phyloP scores from a whole-genome alignment of 2,888 invertebrate genomes.

The Empis stercorea region DNA sequence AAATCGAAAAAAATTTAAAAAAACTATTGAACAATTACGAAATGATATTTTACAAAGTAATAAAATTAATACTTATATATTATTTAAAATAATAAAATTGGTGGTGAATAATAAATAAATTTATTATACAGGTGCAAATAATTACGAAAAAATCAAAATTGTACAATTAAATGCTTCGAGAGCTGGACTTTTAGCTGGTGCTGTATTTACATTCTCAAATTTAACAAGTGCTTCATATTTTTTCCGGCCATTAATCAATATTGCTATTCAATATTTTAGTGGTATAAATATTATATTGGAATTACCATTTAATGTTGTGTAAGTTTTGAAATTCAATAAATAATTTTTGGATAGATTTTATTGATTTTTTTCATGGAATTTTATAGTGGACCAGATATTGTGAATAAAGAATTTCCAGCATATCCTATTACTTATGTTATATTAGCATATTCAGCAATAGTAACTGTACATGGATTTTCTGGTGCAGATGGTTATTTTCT shows the following conservation, averaged over 20 bases:
- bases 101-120: neutral
- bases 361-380: neutral
- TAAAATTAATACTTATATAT: no score
- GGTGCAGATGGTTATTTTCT: slow-evolving; percentile 30
- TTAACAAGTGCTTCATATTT: neutral
- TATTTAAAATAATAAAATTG: neutral
- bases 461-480: slow-evolving; percentile 27
- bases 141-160: neutral
- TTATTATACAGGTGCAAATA: neutral
- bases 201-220: neutral
- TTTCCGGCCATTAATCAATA: neutral
- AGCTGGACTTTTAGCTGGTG: neutral
- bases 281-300: slow-evolving; percentile 17
- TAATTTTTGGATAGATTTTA: slow-evolving; percentile 1
- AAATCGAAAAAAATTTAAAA: neutral
- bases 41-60: neutral
- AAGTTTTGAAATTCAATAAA: slow-evolving; percentile 16
- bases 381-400: neutral
- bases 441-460: slow-evolving; percentile 23
- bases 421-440: slow-evolving; percentile 24
- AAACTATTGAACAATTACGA: neutral
- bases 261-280: neutral
- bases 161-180: neutral
- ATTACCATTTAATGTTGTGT: slow-evolving; percentile 28
- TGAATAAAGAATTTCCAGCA: slow-evolving; percentile 16